Evolutionary conservation across 1,140 invertebrate genomes (phyloP).

Genomic region (Venturia canescens): DNA sequence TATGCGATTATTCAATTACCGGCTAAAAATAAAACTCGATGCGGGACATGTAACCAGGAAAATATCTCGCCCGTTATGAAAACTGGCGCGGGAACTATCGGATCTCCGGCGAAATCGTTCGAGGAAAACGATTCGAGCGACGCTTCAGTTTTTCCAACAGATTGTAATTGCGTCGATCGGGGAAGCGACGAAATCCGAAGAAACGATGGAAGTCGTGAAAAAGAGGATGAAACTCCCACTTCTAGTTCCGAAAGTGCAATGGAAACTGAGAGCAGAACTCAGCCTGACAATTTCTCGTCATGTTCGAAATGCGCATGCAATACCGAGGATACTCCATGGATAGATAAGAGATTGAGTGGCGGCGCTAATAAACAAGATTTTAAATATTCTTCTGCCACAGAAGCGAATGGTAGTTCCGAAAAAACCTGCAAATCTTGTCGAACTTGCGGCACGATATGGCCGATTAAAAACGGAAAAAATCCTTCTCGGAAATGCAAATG

Average conservation of each 20-base stretch:
- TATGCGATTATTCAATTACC: constrained; percentile 42
- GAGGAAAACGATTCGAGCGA: constrained; percentile 31
- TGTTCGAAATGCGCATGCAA: constrained; percentile 20
- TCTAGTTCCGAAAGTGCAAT: constrained; percentile 14
- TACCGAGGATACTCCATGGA: constrained; percentile 14
- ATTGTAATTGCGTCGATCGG: constrained; percentile 53
- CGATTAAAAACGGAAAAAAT: constrained; percentile 51
- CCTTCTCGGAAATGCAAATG: constrained; percentile 62
- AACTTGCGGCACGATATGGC: constrained; percentile 64
- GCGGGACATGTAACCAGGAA: constrained; percentile 11
- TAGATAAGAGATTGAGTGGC: background rate
- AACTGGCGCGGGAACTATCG: constrained; percentile 12
- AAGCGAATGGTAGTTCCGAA: background rate
- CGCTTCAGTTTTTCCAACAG: constrained; percentile 51
- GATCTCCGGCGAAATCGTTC: background rate
- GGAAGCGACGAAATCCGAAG: background rate
- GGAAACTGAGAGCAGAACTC: background rate
- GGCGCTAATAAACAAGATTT: background rate
- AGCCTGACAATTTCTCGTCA: background rate
- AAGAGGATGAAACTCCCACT: background rate
- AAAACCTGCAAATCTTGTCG: constrained; percentile 63
- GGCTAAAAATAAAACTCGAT: background rate
- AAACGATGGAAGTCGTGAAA: background rate
- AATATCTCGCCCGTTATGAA: background rate
- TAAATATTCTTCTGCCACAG: background rate